A percentile compares a stretch with the other conserved stretches of the same genome.
phyloP scores from a whole-genome alignment of 2,888 invertebrate genomes.

The Synanthedon andrenaeformis region DNA sequence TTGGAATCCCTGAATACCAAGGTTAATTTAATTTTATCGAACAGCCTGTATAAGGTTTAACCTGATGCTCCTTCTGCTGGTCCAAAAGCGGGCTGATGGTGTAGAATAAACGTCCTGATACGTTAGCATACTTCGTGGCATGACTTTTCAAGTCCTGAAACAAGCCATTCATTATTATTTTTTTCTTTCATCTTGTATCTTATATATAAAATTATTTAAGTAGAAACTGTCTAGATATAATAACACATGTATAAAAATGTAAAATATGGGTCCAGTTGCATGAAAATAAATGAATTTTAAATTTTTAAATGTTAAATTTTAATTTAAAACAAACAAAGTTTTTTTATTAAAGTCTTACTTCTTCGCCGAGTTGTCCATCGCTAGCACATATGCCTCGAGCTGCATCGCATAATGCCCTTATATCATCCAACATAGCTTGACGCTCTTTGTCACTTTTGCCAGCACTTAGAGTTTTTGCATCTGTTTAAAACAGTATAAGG shows the following conservation, averaged over 20 bases:
- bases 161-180: neutral
- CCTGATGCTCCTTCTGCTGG: neutral
- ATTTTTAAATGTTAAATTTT: too few relatives aligned
- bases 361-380: constrained; percentile 6
- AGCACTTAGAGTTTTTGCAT: constrained; percentile 9
- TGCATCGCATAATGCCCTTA: constrained; percentile 22
- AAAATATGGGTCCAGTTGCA: too few relatives aligned
- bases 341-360: neutral
- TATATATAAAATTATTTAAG: too few relatives aligned
- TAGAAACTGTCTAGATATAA: too few relatives aligned
- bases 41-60: neutral
- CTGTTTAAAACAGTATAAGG: neutral
- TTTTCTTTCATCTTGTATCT: too few relatives aligned
- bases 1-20: too few relatives aligned
- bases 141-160: constrained; percentile 18
- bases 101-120: constrained; percentile 15
- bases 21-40: too few relatives aligned
- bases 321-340: too few relatives aligned
- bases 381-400: constrained; percentile 18
- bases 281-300: too few relatives aligned
- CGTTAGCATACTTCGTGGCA: constrained; percentile 16
- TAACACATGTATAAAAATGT: too few relatives aligned
- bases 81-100: constrained; percentile 4
- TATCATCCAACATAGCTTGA: constrained; percentile 16
- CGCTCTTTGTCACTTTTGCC: constrained; percentile 17